These are phyloP conservation scores for Galerucella calmariensis DNA, from an alignment of 2,888 invertebrate genomes.

Conservation along the genomic window DNA sequence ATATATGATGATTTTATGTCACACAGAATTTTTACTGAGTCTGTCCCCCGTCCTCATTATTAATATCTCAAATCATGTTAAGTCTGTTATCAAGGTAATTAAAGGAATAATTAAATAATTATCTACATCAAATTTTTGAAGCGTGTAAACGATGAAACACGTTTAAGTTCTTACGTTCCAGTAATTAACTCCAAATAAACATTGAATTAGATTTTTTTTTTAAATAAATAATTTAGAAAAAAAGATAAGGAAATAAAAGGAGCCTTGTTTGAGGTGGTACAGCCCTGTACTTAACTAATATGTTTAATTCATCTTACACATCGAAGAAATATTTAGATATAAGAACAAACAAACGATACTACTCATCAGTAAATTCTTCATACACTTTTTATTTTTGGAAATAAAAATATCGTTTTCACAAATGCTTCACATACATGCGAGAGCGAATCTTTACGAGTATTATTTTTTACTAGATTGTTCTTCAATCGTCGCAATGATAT, in stretches of 20 bases:
- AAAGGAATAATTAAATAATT: not conserved
- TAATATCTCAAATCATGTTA: not conserved
- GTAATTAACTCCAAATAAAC: not conserved
- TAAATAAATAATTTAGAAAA: not conserved
- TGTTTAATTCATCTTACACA: not conserved
- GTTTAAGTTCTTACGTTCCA: not conserved
- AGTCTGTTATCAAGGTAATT: not conserved
- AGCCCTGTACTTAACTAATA: not conserved
- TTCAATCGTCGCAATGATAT: constrained; percentile 15
- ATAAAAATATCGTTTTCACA: constrained; percentile 7
- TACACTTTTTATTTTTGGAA: not conserved
- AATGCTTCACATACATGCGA: constrained; percentile 10
- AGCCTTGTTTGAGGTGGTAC: not conserved
- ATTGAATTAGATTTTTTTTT: not conserved
- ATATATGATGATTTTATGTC: not conserved
- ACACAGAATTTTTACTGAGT: no score
- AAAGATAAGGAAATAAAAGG: not conserved
- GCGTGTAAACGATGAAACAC: not conserved
- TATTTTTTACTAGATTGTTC: constrained; percentile 29
- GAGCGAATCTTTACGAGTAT: constrained; percentile 20
- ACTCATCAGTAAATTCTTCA: not conserved
- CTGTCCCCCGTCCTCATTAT: not conserved
- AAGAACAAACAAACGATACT: not conserved
- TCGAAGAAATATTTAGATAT: not conserved
- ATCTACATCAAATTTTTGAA: not conserved